Conservation (phyloP, 2,113 vertebrate species). For the Regulus satrapa region DNA sequence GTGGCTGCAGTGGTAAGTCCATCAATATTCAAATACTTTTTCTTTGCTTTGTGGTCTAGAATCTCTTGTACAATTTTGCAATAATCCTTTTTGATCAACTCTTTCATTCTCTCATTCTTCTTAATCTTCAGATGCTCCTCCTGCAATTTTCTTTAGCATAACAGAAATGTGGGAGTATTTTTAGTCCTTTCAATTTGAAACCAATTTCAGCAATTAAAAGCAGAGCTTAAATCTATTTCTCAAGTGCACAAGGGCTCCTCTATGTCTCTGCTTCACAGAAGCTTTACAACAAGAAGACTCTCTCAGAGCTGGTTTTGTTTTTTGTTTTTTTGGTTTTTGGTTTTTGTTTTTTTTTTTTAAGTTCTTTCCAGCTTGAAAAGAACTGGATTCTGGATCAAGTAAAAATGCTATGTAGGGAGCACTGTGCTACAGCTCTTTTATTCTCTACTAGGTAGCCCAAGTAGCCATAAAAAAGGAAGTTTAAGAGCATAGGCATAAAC, state of each 20-base stretch:
- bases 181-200: neutral
- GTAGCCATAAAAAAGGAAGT: neutral
- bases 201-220: neutral
- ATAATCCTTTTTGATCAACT: slow-evolving; percentile 75
- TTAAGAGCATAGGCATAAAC: neutral
- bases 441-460: neutral
- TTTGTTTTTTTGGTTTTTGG: no score
- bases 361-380: neutral
- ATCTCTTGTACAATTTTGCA: slow-evolving; percentile 66
- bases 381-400: neutral
- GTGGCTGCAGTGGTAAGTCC: slow-evolving; percentile 73
- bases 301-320: neutral
- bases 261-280: neutral
- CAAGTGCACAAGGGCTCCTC: neutral
- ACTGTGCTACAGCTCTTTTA: neutral
- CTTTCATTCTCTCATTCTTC: slow-evolving; percentile 71
- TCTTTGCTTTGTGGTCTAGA: slow-evolving; percentile 74
- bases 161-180: neutral
- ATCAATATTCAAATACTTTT: slow-evolving; percentile 72
- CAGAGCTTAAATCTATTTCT: neutral
- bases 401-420: neutral
- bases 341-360: neutral
- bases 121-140: slow-evolving; percentile 76
- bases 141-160: slow-evolving; percentile 76
- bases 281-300: neutral